Evolutionary conservation across 2,113 vertebrate genomes (phyloP), one percentile per base, ranked within the genome.

Genomic region (Origma solitaria): DNA sequence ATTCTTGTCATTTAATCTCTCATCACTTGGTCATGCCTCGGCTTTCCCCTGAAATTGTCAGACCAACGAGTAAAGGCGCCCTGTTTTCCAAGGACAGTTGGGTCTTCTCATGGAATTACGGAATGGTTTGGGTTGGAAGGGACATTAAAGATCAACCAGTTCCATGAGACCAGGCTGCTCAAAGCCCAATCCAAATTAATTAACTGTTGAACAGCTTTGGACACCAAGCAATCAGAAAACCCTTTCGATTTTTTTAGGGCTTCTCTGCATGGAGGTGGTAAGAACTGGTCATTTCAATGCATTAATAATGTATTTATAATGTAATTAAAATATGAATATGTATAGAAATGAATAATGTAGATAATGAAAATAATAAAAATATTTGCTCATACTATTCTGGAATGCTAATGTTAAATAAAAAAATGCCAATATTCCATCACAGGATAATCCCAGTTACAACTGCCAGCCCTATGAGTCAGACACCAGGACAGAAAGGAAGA

Each of bases 371-470:
- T 3, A 49, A 40, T 14, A 33, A 60, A 60, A 58, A 23, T 8
- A 75, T 11, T 56, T 75, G 16, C 9, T 65, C 17, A 6, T 20
- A 11, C 18, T 58, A 50, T 61, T 40, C 35, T 40, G 54, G 37
- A 49, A 6, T 6, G 9, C 12, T 38, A 44, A 62, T 47, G 33
- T 45, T 49, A 44, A 85, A n/a, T 35, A 69, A 87, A 61, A 23
- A 54, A 89, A 76, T 56, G 40, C 3, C 54, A 27, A 80, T 17
- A 72, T 65, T 84, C 73, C 81, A 6, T 37, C 15, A n/a, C 95
- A 98, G 98, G 98, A 98, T 61, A 98, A 97, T 5, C 91, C 92
- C 22, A 51, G 88, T 30, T 98, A 98, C 91, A 96, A 93, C 69
- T 97, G 97, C 88, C 97, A 97, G 1, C 80, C 98, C 0, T 98